Percentiles rank a stretch among this genome's conserved stretches.
Evolutionary conservation across 2,797 vertebrate species (phyloP).

Genomic region (Lagocephalus sceleratus): DNA sequence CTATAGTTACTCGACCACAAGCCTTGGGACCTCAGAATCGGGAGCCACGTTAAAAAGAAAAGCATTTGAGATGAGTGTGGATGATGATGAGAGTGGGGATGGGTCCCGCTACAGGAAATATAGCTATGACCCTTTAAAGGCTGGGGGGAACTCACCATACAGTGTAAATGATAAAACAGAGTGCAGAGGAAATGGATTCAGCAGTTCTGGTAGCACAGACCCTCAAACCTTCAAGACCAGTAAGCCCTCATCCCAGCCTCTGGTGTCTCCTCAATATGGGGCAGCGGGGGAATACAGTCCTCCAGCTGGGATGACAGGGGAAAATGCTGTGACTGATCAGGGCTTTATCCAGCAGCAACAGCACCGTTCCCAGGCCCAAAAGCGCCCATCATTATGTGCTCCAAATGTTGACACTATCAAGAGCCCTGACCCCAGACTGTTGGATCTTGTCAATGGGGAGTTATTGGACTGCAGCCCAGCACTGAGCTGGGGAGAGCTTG

Average conservation of each 20-base stretch:
- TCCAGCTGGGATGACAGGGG: slow-evolving; percentile 77
- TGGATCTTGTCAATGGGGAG: slow-evolving; percentile 87
- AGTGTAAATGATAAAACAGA: slow-evolving; percentile 81
- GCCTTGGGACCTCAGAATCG: slow-evolving; percentile 71
- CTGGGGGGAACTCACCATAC: slow-evolving; percentile 75
- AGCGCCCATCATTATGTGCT: slow-evolving; percentile 61
- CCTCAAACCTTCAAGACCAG: slow-evolving; percentile 72
- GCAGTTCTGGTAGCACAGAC: slow-evolving; percentile 62
- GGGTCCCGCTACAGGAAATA: slow-evolving; percentile 87
- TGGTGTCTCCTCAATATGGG: slow-evolving; percentile 82
- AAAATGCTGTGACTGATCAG: slow-evolving; percentile 72
- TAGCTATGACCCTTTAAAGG: slow-evolving; percentile 84
- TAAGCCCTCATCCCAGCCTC: slow-evolving; percentile 74
- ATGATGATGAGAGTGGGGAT: slow-evolving; percentile 79
- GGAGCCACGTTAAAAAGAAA: slow-evolving; percentile 87
- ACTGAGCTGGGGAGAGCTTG: slow-evolving; percentile 88
- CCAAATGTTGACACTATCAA: slow-evolving; percentile 79
- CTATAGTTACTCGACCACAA: slow-evolving; percentile 83
- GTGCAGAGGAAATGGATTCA: slow-evolving; percentile 84
- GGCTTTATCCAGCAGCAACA: slow-evolving; percentile 72
- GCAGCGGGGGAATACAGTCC: slow-evolving; percentile 83
- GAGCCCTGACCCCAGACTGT: slow-evolving; percentile 77
- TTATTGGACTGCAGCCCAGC: slow-evolving; percentile 86
- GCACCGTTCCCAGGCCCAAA: slow-evolving; percentile 67
- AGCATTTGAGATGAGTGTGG: slow-evolving; percentile 83